phyloP scores from a whole-genome alignment of 2,113 vertebrate species.

The Mesocricetus auratus region DNA sequence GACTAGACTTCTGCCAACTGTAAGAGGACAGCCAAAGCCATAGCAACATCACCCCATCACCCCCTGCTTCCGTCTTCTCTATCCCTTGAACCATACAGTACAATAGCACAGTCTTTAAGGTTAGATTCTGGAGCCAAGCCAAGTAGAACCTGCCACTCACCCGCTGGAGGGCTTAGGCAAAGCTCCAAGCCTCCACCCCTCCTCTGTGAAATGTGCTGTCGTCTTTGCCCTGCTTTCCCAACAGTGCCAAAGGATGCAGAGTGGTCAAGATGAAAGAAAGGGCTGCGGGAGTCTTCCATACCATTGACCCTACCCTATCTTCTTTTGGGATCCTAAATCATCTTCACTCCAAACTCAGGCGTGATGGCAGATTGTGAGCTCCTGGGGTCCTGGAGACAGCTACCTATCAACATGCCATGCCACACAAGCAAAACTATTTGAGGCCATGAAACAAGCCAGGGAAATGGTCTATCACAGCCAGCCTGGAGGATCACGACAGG shows the following conservation, averaged over 20 bases:
- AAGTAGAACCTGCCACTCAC: background rate
- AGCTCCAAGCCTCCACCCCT: background rate
- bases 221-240: background rate
- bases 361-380: background rate
- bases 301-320: background rate
- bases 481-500: background rate
- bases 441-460: background rate
- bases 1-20: background rate
- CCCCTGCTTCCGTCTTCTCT: background rate
- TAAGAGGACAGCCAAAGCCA: background rate
- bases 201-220: background rate
- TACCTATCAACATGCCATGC: background rate
- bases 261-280: background rate
- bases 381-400: background rate
- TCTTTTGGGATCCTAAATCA: background rate
- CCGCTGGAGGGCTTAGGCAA: background rate
- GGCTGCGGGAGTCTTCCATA: background rate
- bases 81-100: background rate
- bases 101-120: background rate
- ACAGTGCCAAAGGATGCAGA: background rate
- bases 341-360: background rate
- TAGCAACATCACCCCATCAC: background rate
- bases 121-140: background rate
- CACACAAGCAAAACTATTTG: background rate
- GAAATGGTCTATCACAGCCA: background rate